A percentile compares a stretch with the other conserved stretches of the same genome.
Conservation (phyloP, 2,888 invertebrate genomes). For the Petrolisthes cinctipes region DNA sequence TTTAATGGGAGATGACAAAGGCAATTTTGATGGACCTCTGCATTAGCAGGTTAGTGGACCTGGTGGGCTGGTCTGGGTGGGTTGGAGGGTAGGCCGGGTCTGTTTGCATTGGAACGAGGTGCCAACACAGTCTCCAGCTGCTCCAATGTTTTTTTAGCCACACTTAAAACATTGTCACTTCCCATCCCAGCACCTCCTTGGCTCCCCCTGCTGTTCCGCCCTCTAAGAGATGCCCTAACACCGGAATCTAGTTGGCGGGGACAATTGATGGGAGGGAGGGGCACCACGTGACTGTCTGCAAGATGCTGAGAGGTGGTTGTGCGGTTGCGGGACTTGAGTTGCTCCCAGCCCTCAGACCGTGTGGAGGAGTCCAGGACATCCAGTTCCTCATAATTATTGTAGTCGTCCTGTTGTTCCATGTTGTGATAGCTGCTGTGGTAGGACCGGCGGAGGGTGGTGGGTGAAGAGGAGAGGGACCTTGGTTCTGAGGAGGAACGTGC, state of each 20-base stretch:
- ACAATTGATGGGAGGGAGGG: conserved; percentile 60
- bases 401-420: conserved; percentile 12
- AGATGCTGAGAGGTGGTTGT: not conserved
- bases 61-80: conserved; percentile 12
- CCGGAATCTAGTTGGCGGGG: conserved; percentile 20
- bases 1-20: too few species aligned
- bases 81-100: not conserved
- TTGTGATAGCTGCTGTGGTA: conserved; percentile 14
- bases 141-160: conserved; percentile 65
- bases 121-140: conserved; percentile 63
- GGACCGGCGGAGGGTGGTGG: not conserved
- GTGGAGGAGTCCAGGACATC: conserved; percentile 45
- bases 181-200: not conserved
- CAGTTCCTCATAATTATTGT: conserved; percentile 3
- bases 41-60: not conserved
- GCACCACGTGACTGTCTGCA: conserved; percentile 60
- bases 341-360: conserved; percentile 62
- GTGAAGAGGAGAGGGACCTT: conserved; percentile 33
- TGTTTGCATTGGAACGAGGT: conserved; percentile 29
- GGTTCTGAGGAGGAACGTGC: conserved; percentile 54
- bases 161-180: conserved; percentile 55
- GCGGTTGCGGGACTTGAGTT: conserved; percentile 29
- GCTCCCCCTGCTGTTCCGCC: conserved; percentile 3
- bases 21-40: too few species aligned
- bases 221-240: conserved; percentile 16